phyloP scores from a whole-genome alignment of 2,888 invertebrate species.

The Atrina japonica region DNA sequence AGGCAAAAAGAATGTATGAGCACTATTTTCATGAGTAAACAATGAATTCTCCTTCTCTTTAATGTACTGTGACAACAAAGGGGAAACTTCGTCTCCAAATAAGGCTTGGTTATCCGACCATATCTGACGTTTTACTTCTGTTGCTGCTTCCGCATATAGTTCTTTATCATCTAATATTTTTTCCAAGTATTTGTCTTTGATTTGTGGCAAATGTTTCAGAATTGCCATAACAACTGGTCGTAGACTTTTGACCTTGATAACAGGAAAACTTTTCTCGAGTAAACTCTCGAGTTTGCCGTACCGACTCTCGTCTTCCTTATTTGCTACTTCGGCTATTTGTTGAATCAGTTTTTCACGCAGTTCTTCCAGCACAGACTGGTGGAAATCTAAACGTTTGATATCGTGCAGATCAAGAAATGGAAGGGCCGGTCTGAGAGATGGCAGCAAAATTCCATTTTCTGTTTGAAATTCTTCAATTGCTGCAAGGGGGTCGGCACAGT shows the following conservation, averaged over 20 bases:
- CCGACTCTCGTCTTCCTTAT: constrained; percentile 79
- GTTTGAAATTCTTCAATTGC: constrained; percentile 99
- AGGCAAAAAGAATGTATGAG: constrained; percentile 86
- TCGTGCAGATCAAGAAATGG: constrained; percentile 97
- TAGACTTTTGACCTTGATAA: constrained; percentile 91
- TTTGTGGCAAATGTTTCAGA: constrained; percentile 93
- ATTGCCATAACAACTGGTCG: constrained; percentile 97
- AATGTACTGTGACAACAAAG: constrained; percentile 93
- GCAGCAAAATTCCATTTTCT: constrained; percentile 84
- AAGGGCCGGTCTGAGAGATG: constrained; percentile 95
- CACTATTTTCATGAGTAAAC: constrained; percentile 90
- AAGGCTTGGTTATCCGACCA: constrained; percentile 98
- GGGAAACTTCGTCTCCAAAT: constrained; percentile 98
- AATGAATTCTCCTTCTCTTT: constrained; percentile 94
- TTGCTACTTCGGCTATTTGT: constrained; percentile 72
- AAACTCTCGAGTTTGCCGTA: constrained; percentile 94
- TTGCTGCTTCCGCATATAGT: constrained; percentile 95
- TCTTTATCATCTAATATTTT: constrained; percentile 84
- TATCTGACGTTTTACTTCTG: constrained; percentile 97
- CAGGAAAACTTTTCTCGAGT: constrained; percentile 94
- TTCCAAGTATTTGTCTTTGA: constrained; percentile 93
- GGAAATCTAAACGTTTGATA: constrained; percentile 95
- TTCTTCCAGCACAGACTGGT: constrained; percentile 86
- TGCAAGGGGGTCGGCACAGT: constrained; percentile 96
- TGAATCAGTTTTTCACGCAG: constrained; percentile 74